Base-by-base conservation (phyloP, 2,888 invertebrate genomes). In the Tenthredo notha region DNA sequence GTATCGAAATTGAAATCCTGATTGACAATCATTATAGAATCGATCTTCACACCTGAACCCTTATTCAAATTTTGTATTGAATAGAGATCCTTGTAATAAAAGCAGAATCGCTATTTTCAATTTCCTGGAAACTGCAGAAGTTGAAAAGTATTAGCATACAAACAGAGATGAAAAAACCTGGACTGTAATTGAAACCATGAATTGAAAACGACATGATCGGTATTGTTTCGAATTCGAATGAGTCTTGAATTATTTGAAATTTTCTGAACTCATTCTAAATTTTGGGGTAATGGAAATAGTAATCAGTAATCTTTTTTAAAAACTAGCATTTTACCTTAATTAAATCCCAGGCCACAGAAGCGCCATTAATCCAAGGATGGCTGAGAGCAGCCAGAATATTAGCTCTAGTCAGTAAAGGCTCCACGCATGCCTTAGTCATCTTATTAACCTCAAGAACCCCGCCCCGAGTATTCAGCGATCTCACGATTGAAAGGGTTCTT, bases 401-500 rank as follows among this genome's bases (percentile, higher is more conserved):
- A 87, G 95, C 95, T 85, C 93, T 96, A 88, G 95, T 96, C 80
- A 95, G 95, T 89, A 94, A 95, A 90, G 94, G 94, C 86, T 92
- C 93, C 33, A 94, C 95, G 18, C 94, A 94, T 91, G 96, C 95
- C 84, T 92, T 96, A 86, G 95, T 95, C 90, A 93, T 95, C 86
- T 94, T 95, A 87, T 93, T 95, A 78, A 94, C 95, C 9, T 94
- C 96, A 85, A 95, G 95, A 90, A 95, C 94, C 89, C 96, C 96
- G 88, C 96, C 97, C 29, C 95, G 95, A 91, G 95, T 96, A 85
- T 96, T 96, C 91, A 96, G 96, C 83, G 98, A 98, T 94, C 94
- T 98, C 88, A 96, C 96, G 18, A 95, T 98, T 90, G 97, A 98
- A 94, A 96, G 96, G 93, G 96, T 97, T 83, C 95, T 98, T 90